Base-by-base conservation (phyloP, 2,113 vertebrate genomes). In the Forbesichthys agassizii region DNA sequence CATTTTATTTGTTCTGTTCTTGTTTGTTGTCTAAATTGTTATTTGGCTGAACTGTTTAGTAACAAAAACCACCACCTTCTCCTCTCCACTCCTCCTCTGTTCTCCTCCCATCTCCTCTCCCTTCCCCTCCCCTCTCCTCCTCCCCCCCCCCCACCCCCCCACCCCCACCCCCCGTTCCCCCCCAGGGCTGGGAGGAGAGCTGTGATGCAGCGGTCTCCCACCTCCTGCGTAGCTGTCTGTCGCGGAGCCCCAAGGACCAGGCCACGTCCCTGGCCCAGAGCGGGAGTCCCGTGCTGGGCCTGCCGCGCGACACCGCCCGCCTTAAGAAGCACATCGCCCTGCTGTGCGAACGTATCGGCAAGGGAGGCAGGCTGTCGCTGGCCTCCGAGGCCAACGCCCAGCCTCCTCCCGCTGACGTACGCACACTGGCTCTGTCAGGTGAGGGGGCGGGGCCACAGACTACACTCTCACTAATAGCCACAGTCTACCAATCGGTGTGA, bases 151-250 rank as follows among this genome's bases (percentile, higher is more conserved):
- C 16, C 16, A 0, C 16, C 16, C 16, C 16, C 16, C n/a, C n/a
- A n/a, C 61, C 16, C 0, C 16, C 16, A 0, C 16, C 16, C 16
- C 16, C 16, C 16, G 0, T 16, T 16, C 16, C 16, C 16, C 16
- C 66, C 49, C 77, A 99, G 98, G 98, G 96, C 16, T 99, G 98
- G 98, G 98, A 99, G 90, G 98, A 99, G 90, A 93, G 93, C 5
- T 96, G 96, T 65, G 96, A 99, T 62, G 94, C 95, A 0, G 94
- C 96, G 0, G 71, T 99, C 53, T 94, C 96, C 66, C 95, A 96
- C 81, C 94, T 99, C 33, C 75, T 99, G 83, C 93, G 94, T 75
- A 97, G 92, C 46, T 99, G 97, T 85, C 90, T 99, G 16, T 98
- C 98, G 0, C 95, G 95, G 82, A 98, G 94, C 76, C 91, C 95